These are phyloP conservation scores for Aporophyla lueneburgensis DNA, from an alignment of 2,888 invertebrate species.

Conservation along the genomic window DNA sequence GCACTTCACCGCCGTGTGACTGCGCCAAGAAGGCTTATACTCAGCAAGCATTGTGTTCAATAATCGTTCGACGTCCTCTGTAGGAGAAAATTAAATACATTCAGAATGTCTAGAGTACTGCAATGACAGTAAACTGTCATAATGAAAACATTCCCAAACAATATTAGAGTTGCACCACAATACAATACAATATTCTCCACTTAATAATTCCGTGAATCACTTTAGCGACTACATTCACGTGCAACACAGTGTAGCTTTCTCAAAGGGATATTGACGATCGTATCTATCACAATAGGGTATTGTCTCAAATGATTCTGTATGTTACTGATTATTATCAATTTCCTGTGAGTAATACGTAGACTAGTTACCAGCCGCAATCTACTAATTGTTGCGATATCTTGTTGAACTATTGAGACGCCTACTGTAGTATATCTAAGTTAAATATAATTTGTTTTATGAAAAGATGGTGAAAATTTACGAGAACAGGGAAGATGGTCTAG, in stretches of 20 bases:
- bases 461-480: too few species aligned
- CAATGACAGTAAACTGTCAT: not conserved
- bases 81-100: not conserved
- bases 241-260: slow-evolving; percentile 25
- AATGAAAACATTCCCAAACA: not conserved
- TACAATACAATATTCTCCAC: slow-evolving; percentile 11
- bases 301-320: not conserved
- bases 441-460: too few species aligned
- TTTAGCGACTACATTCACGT: slow-evolving; percentile 8
- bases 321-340: slow-evolving; percentile 2
- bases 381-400: not conserved
- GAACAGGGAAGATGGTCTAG: too few species aligned
- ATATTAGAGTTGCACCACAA: too few species aligned
- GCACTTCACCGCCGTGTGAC: not conserved
- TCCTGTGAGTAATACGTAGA: not conserved
- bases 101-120: not conserved
- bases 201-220: slow-evolving; percentile 16
- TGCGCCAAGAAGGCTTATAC: not conserved
- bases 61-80: too few species aligned
- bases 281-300: slow-evolving; percentile 6
- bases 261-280: slow-evolving; percentile 20
- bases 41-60: not conserved
- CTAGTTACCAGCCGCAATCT: not conserved
- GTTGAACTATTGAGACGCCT: not conserved
- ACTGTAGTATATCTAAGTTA: not conserved